These are phyloP conservation scores for Sphyrna mokarran DNA, from an alignment of 2,113 vertebrate species.

Conservation along the genomic window DNA sequence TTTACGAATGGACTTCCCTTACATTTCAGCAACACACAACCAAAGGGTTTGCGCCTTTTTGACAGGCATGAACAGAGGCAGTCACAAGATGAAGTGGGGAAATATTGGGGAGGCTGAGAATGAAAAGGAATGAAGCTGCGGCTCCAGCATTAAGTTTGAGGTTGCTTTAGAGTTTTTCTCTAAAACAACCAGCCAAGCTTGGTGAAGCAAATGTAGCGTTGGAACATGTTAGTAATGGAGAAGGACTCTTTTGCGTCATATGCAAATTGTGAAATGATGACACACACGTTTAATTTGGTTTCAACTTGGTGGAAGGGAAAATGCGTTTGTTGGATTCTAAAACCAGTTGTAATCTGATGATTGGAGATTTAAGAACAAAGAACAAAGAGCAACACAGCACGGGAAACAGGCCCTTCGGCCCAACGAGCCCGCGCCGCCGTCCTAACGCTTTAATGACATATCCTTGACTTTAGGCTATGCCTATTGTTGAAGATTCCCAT, in stretches of 20 bases:
- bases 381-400: too few species aligned
- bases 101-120: neutral
- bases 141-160: neutral
- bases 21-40: neutral
- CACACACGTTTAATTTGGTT: neutral
- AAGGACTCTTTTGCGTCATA: neutral
- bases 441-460: too few species aligned
- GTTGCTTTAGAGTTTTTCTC: neutral
- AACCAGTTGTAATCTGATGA: neutral
- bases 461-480: too few species aligned
- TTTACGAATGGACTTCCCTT: too few species aligned
- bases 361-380: too few species aligned
- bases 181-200: neutral
- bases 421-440: too few species aligned
- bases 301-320: neutral
- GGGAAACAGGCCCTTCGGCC: too few species aligned
- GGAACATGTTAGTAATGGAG: neutral
- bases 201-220: too few species aligned
- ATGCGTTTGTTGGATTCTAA: neutral
- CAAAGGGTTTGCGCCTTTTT: neutral
- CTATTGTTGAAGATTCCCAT: too few species aligned
- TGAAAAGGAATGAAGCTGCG: neutral
- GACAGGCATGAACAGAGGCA: neutral
- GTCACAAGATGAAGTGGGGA: neutral
- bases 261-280: neutral